Conservation (phyloP, 2,797 vertebrate species). For the Karalla daura region DNA sequence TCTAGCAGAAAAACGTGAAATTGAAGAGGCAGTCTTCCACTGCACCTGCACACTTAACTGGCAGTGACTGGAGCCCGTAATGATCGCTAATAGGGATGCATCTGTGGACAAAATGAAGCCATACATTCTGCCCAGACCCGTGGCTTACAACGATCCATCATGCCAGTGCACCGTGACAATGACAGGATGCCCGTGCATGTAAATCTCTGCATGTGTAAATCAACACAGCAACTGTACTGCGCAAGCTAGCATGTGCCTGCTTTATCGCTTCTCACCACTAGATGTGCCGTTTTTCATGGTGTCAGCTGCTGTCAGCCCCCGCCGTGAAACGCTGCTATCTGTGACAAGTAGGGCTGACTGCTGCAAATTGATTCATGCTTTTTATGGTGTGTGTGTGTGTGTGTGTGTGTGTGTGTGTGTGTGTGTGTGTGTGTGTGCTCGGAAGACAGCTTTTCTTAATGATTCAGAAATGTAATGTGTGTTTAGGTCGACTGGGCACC, state of each 20-base stretch:
- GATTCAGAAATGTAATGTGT: background rate
- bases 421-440: background rate
- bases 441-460: background rate
- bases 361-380: conserved; percentile 1
- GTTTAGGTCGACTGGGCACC: background rate
- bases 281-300: background rate
- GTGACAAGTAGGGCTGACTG: background rate
- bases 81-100: background rate
- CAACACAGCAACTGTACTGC: background rate
- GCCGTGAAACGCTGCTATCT: background rate
- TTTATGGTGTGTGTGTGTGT: background rate
- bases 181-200: background rate
- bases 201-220: background rate
- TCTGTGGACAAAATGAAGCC: background rate
- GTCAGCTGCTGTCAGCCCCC: background rate
- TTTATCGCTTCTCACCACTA: background rate
- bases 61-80: background rate
- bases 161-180: background rate
- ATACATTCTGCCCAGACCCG: background rate
- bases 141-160: background rate
- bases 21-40: background rate
- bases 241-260: background rate
- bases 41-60: conserved; percentile 1
- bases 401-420: background rate
- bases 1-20: background rate